These are phyloP conservation scores for Brachyrhaphis roseni DNA, from an alignment of 2,797 vertebrate species.

Conservation along the genomic window DNA sequence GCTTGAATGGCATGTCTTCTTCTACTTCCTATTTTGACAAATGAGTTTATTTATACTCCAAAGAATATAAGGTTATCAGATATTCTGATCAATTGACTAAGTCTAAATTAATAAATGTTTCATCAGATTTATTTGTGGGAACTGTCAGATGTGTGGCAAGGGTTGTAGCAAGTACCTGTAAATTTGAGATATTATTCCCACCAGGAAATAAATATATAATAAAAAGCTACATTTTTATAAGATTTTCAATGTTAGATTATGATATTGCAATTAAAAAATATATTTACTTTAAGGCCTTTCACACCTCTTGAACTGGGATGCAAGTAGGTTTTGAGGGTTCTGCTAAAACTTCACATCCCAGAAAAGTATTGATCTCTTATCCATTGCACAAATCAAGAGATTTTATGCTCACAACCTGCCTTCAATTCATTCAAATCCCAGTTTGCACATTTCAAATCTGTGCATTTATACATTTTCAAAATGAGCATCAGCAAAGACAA, in stretches of 20 bases:
- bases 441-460: constrained; percentile 27
- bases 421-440: constrained; percentile 23
- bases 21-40: background rate
- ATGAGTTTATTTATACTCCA: background rate
- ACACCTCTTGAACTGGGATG: background rate
- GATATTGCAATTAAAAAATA: background rate
- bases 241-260: background rate
- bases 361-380: constrained; percentile 13
- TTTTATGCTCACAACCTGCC: constrained; percentile 22
- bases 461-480: constrained; percentile 11
- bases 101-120: background rate
- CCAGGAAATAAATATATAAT: background rate
- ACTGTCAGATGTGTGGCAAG: background rate
- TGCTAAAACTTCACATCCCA: constrained; percentile 18
- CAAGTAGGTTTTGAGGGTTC: background rate
- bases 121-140: background rate
- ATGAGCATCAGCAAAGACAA: constrained; percentile 8
- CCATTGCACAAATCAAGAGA: background rate
- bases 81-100: background rate
- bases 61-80: background rate
- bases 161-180: background rate
- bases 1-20: background rate
- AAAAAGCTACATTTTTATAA: background rate
- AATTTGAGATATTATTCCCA: background rate
- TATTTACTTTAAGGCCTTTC: background rate